Conservation (phyloP, 2,888 invertebrate genomes). For the Myopa tessellatipennis region DNA sequence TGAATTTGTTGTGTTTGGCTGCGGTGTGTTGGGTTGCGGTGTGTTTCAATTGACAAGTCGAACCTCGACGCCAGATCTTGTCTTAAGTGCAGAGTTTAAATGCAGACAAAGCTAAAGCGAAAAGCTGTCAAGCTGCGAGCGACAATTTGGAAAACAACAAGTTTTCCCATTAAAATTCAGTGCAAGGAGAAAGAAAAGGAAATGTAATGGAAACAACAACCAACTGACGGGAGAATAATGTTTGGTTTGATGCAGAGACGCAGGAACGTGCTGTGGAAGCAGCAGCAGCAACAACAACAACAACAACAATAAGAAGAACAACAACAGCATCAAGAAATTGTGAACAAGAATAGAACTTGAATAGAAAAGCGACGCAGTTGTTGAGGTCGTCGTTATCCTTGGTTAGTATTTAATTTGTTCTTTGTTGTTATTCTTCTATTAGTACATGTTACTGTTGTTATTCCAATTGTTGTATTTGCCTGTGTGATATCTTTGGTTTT, state of each 20-base stretch:
- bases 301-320: background rate
- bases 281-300: background rate
- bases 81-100: background rate
- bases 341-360: too few relatives aligned
- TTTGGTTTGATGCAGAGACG: too few relatives aligned
- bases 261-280: background rate
- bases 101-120: background rate
- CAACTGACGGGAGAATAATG: too few relatives aligned
- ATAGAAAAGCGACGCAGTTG: slow-evolving; percentile 19
- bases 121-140: background rate
- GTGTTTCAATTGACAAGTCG: background rate
- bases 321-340: background rate
- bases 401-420: background rate
- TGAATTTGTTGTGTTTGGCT: too few relatives aligned
- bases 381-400: slow-evolving; percentile 32
- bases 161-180: background rate
- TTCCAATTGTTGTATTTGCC: background rate
- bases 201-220: too few relatives aligned
- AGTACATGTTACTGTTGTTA: background rate
- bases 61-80: background rate
- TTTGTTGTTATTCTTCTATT: background rate
- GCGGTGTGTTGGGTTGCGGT: too few relatives aligned
- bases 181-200: background rate
- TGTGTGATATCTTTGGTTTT: background rate
- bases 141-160: background rate